Conservation (phyloP, 2,113 vertebrate genomes). For the Theropithecus gelada region DNA sequence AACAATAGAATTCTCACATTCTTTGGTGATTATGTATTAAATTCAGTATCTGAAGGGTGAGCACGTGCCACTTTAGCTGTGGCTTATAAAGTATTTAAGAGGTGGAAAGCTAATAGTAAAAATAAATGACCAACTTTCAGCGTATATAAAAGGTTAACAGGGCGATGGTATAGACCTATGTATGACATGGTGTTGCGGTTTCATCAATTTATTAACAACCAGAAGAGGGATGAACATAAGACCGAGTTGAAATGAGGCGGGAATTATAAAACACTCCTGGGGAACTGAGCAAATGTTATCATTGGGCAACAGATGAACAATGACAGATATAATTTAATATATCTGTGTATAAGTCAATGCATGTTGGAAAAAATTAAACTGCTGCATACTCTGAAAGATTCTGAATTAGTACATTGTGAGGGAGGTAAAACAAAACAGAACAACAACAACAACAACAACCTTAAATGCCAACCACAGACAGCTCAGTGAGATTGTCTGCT, state of each 20-base stretch:
- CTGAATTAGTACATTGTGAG: neutral
- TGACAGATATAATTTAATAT: slow-evolving; percentile 59
- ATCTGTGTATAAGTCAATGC: neutral
- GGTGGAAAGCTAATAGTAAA: slow-evolving; percentile 33
- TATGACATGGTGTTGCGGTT: neutral
- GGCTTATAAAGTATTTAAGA: slow-evolving; percentile 22
- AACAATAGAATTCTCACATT: neutral
- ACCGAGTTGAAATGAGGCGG: neutral
- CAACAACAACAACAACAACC: neutral
- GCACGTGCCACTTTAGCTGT: neutral
- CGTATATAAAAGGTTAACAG: neutral
- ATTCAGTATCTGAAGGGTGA: neutral
- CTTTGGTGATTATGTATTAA: neutral
- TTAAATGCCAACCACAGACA: neutral
- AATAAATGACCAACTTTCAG: slow-evolving; percentile 33
- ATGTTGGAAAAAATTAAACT: neutral
- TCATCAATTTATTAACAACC: slow-evolving; percentile 53
- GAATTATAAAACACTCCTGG: slow-evolving; percentile 24
- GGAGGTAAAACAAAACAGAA: too few relatives aligned
- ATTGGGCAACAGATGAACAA: slow-evolving; percentile 51
- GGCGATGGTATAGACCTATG: neutral
- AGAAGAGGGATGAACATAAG: slow-evolving; percentile 50
- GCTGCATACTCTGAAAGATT: neutral
- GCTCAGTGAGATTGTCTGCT: neutral
- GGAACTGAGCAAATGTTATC: slow-evolving; percentile 49